These are phyloP conservation scores for Drosophila nr. fundita DNA, from an alignment of 2,888 invertebrate species.

Conservation along the genomic window DNA sequence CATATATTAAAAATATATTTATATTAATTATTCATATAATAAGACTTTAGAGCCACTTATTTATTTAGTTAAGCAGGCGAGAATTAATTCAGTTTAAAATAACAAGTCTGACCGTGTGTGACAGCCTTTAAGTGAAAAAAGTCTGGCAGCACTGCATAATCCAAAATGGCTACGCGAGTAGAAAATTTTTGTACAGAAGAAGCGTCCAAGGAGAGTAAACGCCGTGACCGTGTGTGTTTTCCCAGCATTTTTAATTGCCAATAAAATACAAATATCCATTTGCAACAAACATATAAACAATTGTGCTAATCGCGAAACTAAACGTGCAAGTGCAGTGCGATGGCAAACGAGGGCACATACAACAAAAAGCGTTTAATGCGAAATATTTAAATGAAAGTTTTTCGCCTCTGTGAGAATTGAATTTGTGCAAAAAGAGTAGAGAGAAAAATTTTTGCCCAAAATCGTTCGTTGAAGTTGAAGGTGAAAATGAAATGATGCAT, in stretches of 20 bases:
- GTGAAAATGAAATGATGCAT: slow-evolving; percentile 57
- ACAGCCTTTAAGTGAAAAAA: neutral
- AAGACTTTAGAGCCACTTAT: too few species aligned
- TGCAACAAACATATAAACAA: slow-evolving; percentile 61
- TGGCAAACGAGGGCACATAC: slow-evolving; percentile 23
- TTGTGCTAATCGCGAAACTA: slow-evolving; percentile 19
- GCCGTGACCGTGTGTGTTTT: slow-evolving; percentile 76
- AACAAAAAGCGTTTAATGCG: slow-evolving; percentile 19
- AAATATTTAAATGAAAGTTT: slow-evolving; percentile 67
- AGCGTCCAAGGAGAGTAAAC: slow-evolving; percentile 81
- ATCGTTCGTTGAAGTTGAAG: slow-evolving; percentile 51
- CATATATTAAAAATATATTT: neutral
- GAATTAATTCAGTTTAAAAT: neutral
- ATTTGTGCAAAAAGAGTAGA: slow-evolving; percentile 61
- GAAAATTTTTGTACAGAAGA: slow-evolving; percentile 82
- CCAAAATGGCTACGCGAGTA: slow-evolving; percentile 80
- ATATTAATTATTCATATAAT: neutral
- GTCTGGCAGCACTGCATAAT: slow-evolving; percentile 55
- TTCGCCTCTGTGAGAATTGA: slow-evolving; percentile 62
- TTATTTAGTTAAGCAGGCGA: neutral
- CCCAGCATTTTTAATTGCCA: slow-evolving; percentile 50
- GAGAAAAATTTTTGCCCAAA: slow-evolving; percentile 56
- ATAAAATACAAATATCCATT: slow-evolving; percentile 62
- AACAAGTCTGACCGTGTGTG: slow-evolving; percentile 45
- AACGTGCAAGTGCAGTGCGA: slow-evolving; percentile 24